Evolutionary conservation across 2,113 vertebrate species (phyloP).

Genomic region (Peucedramus taeniatus): DNA sequence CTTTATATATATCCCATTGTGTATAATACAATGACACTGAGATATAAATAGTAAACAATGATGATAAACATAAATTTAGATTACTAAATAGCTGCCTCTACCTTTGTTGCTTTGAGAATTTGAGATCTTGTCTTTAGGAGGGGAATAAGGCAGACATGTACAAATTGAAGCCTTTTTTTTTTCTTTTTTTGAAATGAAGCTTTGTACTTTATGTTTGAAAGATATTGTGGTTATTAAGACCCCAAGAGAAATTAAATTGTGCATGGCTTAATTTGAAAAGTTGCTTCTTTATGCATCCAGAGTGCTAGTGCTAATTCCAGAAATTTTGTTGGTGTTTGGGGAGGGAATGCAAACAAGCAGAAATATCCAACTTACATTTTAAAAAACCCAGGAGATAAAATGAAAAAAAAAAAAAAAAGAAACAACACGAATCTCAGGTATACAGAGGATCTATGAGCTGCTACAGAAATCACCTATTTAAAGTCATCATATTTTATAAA

Average conservation of each 20-base stretch:
- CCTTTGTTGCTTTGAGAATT: neutral
- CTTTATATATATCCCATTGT: neutral
- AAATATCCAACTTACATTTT: neutral
- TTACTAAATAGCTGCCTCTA: neutral
- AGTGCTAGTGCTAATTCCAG: neutral
- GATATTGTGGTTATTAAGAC: neutral
- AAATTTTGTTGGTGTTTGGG: neutral
- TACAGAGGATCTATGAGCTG: neutral
- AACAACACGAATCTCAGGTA: neutral
- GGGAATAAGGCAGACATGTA: neutral
- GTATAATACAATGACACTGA: neutral
- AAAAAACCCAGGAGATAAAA: neutral
- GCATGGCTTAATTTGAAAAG: neutral
- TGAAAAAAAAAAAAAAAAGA: neutral
- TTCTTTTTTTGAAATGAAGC: neutral
- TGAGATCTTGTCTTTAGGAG: neutral
- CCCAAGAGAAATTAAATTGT: slow-evolving; percentile 20
- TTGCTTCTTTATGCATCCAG: slow-evolving; percentile 4
- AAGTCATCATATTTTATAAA: slow-evolving; percentile 45
- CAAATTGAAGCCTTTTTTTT: neutral
- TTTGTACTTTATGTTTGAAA: neutral
- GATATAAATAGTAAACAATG: neutral
- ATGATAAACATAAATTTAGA: neutral
- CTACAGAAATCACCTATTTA: slow-evolving; percentile 23
- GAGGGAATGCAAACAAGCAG: neutral